Evolutionary conservation across 2,888 invertebrate species (phyloP), one percentile per base, ranked within the genome.

Genomic region (Disparrhopalites patrizii): DNA sequence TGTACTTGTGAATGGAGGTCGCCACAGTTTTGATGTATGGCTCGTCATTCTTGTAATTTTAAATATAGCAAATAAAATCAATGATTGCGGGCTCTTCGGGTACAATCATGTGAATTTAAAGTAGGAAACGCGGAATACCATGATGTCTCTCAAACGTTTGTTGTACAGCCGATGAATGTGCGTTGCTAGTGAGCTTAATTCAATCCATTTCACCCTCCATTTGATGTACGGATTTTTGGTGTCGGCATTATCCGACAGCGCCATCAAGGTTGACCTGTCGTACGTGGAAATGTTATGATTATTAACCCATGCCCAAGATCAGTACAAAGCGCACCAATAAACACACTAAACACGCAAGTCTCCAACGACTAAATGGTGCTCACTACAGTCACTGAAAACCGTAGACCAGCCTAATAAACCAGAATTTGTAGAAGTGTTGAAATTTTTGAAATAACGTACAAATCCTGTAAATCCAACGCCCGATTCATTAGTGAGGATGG

Each of bases 11-110:
- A 8, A 67, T 25, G 18, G 67, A 63, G n/a, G 25, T 56, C 7
- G 67, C 67, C 38, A 67, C 57, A 8, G 67, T 64, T 54, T 64
- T 63, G n/a, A 67, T 55, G 40, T 67, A 67, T 1, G 66, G 66
- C 28, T 61, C 66, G 27, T 66, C 54, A 31, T 55, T 66, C 65
- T 56, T 36, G 38, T 3, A 13, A 52, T 56, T 56, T 56, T 10
- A 54, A 13, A 27, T 27, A 23, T 27, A 28, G 27, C 43, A 38
- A 27, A 52, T 23, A 25, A 15, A 23, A 52, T n/a, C n/a, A n/a
- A n/a, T n/a, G 38, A 38, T 38, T 38, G 10, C 38, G 38, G 10
- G 38, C 15, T 13, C 13, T 10, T 15, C 38, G 38, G 15, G 38
- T 38, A 13, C 38, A 10, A 13, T 15, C 15, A 13, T 38, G 38